Evolutionary conservation across 2,888 invertebrate species (phyloP).

Genomic region (Protonemura montana): DNA sequence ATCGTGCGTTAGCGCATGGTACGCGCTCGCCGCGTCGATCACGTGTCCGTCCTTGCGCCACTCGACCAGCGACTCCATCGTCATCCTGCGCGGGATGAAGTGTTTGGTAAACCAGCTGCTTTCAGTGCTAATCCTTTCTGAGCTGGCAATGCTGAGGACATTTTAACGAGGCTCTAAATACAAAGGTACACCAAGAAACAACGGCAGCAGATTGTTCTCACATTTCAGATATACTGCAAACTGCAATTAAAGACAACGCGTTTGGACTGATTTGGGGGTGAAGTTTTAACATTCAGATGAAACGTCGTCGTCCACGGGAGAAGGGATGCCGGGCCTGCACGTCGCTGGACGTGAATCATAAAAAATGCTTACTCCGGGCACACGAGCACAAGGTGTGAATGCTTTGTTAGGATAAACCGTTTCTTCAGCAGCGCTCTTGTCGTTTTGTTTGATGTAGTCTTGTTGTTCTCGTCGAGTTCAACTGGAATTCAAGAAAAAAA

Average conservation of each 20-base stretch:
- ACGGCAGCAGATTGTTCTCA: too few species aligned
- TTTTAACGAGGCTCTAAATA: too few species aligned
- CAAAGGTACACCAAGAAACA: too few species aligned
- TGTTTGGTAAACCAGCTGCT: too few species aligned
- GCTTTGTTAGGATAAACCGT: constrained; percentile 62
- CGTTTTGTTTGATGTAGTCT: constrained; percentile 58
- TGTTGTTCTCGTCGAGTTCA: constrained; percentile 52
- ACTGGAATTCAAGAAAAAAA: neutral
- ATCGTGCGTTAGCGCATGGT: constrained; percentile 32
- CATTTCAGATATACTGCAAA: too few species aligned
- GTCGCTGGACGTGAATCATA: neutral
- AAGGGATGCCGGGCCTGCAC: too few species aligned
- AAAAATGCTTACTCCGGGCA: constrained; percentile 63
- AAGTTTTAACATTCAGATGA: too few species aligned
- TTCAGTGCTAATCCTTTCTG: too few species aligned
- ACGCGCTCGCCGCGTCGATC: constrained; percentile 55
- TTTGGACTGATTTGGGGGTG: too few species aligned
- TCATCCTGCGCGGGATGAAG: constrained; percentile 52
- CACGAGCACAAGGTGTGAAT: constrained; percentile 63
- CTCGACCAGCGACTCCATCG: constrained; percentile 61
- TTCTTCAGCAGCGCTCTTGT: constrained; percentile 57
- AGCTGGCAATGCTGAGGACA: too few species aligned
- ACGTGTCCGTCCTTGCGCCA: constrained; percentile 65
- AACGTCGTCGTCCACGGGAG: too few species aligned
- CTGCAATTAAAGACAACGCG: too few species aligned